Percentiles rank a stretch among this genome's conserved stretches.
These are phyloP conservation scores for Coregonus ussuriensis DNA, from an alignment of 2,797 vertebrate species.

Conservation along the genomic window DNA sequence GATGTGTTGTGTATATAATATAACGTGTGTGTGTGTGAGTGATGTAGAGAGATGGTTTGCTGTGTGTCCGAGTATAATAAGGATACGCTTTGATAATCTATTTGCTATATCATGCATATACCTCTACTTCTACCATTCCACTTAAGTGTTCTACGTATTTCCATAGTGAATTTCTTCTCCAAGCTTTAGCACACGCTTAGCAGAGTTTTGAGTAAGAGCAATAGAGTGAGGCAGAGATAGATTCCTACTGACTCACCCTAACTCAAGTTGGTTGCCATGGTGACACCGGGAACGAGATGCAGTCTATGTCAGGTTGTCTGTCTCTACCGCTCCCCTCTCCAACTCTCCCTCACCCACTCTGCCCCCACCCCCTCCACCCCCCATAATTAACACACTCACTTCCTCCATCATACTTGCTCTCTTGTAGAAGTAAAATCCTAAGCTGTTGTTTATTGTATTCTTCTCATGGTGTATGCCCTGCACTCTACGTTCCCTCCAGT, in stretches of 20 bases:
- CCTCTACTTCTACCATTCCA: neutral
- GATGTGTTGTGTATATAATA: neutral
- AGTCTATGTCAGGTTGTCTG: conserved; percentile 32
- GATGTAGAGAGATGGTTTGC: neutral
- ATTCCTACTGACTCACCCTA: conserved; percentile 17
- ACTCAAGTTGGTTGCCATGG: conserved; percentile 78
- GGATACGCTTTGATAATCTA: no score
- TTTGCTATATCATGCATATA: neutral
- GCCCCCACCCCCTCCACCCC: conserved; percentile 19
- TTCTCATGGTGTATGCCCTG: neutral
- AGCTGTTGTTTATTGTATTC: neutral
- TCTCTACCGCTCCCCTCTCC: conserved; percentile 10
- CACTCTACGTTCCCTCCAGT: neutral
- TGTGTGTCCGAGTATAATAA: neutral
- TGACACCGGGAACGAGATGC: conserved; percentile 65
- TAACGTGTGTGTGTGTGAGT: neutral
- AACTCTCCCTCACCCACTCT: neutral
- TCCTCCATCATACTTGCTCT: conserved; percentile 10
- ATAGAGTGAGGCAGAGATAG: conserved; percentile 40
- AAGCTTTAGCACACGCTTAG: conserved; percentile 34
- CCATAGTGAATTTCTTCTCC: conserved; percentile 31
- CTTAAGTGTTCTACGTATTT: conserved; percentile 32
- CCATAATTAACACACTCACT: conserved; percentile 14
- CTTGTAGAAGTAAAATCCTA: neutral
- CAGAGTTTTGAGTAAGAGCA: conserved; percentile 55